Evolutionary conservation across 2,888 invertebrate genomes (phyloP), one percentile per base, ranked within the genome.

Genomic region (Sepiola atlantica): DNA sequence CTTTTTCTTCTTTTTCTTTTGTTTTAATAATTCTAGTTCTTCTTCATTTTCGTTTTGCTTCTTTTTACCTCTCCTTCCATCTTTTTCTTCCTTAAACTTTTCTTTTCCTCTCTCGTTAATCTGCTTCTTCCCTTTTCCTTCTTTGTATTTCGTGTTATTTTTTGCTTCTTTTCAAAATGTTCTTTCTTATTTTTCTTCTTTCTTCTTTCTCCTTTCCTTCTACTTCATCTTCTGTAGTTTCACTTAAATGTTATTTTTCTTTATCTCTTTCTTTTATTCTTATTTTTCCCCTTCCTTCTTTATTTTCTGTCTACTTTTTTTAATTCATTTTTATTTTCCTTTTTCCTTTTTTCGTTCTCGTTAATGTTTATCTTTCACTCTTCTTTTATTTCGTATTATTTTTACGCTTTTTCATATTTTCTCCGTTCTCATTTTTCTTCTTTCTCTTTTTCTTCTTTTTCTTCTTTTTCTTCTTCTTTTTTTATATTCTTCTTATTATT

Each of bases 251-350:
- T 77, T 77, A 2, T 77, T 18, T n/a, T 1, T 77, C 12, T 14
- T 77, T 3, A 3, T n/a, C 12, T 16, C 2, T 10, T 28, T 1
- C 77, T 0, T 12, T 16, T n/a, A n/a, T 14, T 77, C n/a, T n/a
- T n/a, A 16, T 6, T 0, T 3, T n/a, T 14, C 12, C 14, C n/a
- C 14, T n/a, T 14, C 12, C 0, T 77, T n/a, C n/a, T n/a, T n/a
- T 77, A 1, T 10, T 77, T 12, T 16, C 14, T n/a, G n/a, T 77
- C 21, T 77, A 10, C n/a, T n/a, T 77, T 16, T 77, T n/a, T 16
- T n/a, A n/a, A n/a, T n/a, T n/a, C n/a, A n/a, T n/a, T n/a, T n/a
- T 77, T n/a, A 8, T n/a, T 0, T 77, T 28, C 28, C 2, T 8
- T 16, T 77, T 12, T 77, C 14, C 8, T 77, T 28, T 10, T 10